A percentile compares a stretch with the other conserved stretches of the same genome.
These are phyloP conservation scores for Willisornis vidua DNA, from an alignment of 2,113 vertebrate genomes.

Conservation along the genomic window DNA sequence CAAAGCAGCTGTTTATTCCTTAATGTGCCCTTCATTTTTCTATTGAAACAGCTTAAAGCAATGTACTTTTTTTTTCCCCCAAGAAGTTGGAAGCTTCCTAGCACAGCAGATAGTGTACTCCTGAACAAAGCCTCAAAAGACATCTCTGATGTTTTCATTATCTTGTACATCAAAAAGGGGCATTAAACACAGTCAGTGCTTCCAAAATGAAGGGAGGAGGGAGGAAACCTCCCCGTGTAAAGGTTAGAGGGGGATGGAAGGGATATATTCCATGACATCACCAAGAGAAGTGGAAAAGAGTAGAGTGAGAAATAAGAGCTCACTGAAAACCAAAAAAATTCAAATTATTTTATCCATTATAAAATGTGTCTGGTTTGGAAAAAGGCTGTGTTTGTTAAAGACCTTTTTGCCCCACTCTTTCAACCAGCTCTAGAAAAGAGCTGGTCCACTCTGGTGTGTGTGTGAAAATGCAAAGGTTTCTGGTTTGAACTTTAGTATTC, in stretches of 20 bases:
- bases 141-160: background rate
- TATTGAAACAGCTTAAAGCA: background rate
- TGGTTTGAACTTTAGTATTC: slow-evolving; percentile 15
- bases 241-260: background rate
- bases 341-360: background rate
- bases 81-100: background rate
- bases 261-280: background rate
- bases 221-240: background rate
- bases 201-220: background rate
- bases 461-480: background rate
- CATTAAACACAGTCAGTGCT: background rate
- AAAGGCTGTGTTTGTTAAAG: background rate
- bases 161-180: background rate
- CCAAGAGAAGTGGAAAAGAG: background rate
- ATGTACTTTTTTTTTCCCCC: background rate
- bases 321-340: background rate
- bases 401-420: background rate
- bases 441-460: background rate
- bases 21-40: slow-evolving; percentile 31
- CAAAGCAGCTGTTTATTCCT: slow-evolving; percentile 55
- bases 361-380: background rate
- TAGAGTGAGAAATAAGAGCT: background rate
- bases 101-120: background rate
- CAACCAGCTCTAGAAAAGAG: background rate
- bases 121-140: background rate